Evolutionary conservation across 2,888 invertebrate genomes (phyloP).

Genomic region (Chrysina gloriosa): DNA sequence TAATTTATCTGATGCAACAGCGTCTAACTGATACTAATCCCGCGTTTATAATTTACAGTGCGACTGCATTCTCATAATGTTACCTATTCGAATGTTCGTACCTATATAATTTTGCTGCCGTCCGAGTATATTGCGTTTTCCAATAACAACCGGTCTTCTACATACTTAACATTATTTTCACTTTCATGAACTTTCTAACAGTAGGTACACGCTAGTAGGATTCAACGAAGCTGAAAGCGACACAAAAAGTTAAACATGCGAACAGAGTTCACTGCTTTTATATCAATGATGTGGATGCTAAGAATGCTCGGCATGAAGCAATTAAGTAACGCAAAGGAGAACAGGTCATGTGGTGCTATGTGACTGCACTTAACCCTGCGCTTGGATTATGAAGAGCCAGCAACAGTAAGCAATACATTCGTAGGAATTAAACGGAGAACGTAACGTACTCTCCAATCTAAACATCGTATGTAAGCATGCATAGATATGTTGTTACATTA

Average conservation of each 20-base stretch:
- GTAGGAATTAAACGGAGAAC: neutral
- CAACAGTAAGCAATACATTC: neutral
- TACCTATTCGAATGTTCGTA: neutral
- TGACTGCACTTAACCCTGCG: constrained; percentile 39
- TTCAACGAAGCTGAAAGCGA: constrained; percentile 15
- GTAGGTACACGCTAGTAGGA: constrained; percentile 12
- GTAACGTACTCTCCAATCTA: neutral
- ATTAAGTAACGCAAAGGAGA: constrained; percentile 38
- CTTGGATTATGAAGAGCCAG: neutral
- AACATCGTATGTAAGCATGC: neutral
- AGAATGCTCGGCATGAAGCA: constrained; percentile 37
- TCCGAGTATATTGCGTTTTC: constrained; percentile 4
- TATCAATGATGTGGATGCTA: constrained; percentile 30
- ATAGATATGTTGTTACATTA: neutral
- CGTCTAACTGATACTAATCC: constrained; percentile 1
- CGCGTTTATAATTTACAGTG: neutral
- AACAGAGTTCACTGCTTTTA: constrained; percentile 24
- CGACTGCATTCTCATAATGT: constrained; percentile 1
- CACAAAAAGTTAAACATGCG: constrained; percentile 20
- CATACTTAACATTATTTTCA: constrained; percentile 20
- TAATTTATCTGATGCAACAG: constrained; percentile 22
- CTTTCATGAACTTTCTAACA: constrained; percentile 34
- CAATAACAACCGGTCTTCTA: constrained; percentile 13
- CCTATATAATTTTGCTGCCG: neutral
- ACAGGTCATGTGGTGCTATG: constrained; percentile 40